Conservation (phyloP, 2,888 invertebrate species). For the Drosophila longiperda region DNA sequence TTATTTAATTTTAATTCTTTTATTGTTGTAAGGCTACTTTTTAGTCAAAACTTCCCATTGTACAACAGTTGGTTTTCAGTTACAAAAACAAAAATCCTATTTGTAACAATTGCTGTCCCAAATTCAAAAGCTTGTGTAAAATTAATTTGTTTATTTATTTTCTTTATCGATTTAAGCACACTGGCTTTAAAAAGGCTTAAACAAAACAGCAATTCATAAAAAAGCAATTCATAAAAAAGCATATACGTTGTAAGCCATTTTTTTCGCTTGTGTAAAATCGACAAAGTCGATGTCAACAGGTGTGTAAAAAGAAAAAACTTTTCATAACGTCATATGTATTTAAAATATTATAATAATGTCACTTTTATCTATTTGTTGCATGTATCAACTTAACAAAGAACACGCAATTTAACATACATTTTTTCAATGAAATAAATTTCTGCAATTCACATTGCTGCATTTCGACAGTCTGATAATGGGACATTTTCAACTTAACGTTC, state of each 20-base stretch:
- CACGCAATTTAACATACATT: conserved; percentile 16
- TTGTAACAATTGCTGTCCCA: neutral
- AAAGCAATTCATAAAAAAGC: neutral
- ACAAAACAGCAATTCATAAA: neutral
- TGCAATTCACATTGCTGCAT: neutral
- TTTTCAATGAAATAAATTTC: conserved; percentile 27
- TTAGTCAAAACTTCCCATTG: neutral
- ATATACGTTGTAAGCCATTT: neutral
- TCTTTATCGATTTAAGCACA: neutral
- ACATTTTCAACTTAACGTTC: conserved; percentile 11
- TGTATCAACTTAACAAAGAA: neutral
- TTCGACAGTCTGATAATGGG: conserved; percentile 4
- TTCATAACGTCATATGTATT: neutral
- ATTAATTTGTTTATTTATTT: neutral
- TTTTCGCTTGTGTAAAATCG: neutral
- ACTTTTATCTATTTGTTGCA: neutral
- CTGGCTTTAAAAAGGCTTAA: neutral
- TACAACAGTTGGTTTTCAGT: neutral
- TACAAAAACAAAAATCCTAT: neutral
- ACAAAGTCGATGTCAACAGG: neutral
- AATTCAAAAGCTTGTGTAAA: neutral
- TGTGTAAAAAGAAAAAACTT: neutral
- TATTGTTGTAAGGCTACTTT: neutral
- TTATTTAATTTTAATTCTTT: neutral
- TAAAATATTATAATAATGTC: neutral